These are phyloP conservation scores for Sminthopsis crassicaudata DNA, from an alignment of 2,113 vertebrate genomes.

Conservation along the genomic window DNA sequence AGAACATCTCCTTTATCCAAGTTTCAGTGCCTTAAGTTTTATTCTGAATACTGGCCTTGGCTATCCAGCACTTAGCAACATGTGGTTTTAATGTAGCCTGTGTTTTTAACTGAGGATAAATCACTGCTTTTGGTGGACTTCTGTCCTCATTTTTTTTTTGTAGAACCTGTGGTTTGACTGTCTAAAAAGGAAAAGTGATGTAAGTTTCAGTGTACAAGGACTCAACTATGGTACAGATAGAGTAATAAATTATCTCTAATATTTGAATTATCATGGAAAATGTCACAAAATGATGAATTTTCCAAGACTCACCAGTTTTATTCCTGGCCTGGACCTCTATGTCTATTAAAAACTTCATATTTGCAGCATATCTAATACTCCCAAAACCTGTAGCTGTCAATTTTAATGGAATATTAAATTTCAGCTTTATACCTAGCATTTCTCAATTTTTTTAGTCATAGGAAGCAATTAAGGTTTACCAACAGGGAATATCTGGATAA, in stretches of 20 bases:
- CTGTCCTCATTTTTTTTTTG: slow-evolving; percentile 73
- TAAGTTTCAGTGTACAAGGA: slow-evolving; percentile 65
- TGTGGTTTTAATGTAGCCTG: slow-evolving; percentile 81
- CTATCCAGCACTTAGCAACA: slow-evolving; percentile 71
- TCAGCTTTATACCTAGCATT: not conserved
- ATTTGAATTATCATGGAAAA: slow-evolving; percentile 58
- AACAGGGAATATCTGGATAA: not conserved
- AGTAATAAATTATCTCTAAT: slow-evolving; percentile 63
- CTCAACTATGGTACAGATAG: slow-evolving; percentile 55
- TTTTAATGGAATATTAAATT: slow-evolving; percentile 52
- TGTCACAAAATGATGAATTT: slow-evolving; percentile 45
- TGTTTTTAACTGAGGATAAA: slow-evolving; percentile 81
- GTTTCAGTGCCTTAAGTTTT: slow-evolving; percentile 27
- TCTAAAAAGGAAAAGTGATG: slow-evolving; percentile 80
- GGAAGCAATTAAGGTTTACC: slow-evolving; percentile 26
- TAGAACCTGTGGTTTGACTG: slow-evolving; percentile 79
- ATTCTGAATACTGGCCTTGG: slow-evolving; percentile 49
- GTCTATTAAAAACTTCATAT: slow-evolving; percentile 31
- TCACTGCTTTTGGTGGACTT: slow-evolving; percentile 74
- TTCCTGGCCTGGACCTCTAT: slow-evolving; percentile 26
- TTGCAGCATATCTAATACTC: slow-evolving; percentile 20
- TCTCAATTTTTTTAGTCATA: slow-evolving; percentile 27
- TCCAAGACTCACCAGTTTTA: slow-evolving; percentile 6
- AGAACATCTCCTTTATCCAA: slow-evolving; percentile 12
- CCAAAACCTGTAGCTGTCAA: slow-evolving; percentile 42